A percentile compares a stretch with the other conserved stretches of the same genome.
phyloP scores from a whole-genome alignment of 1,140 invertebrate species.

The Lucilia sericata region DNA sequence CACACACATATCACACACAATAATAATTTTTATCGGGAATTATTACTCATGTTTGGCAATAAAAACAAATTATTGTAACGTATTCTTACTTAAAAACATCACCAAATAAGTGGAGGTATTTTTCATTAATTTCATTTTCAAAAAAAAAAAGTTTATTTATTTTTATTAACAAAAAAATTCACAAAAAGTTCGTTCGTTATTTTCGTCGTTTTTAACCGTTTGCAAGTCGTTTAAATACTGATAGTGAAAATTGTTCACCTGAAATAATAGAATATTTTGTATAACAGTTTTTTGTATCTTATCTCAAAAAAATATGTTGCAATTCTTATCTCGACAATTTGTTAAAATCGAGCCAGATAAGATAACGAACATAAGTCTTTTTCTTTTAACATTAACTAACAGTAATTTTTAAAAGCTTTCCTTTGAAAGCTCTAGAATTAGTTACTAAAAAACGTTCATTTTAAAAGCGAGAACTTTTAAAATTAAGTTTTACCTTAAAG shows the following conservation, averaged over 20 bases:
- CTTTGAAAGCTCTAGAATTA: too few relatives aligned
- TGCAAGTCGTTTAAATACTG: slow-evolving; percentile 27
- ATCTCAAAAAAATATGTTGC: slow-evolving; percentile 13
- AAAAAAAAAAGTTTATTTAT: slow-evolving; percentile 46
- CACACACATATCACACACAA: too few relatives aligned
- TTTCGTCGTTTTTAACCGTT: background rate
- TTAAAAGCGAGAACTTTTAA: background rate
- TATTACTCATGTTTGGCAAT: too few relatives aligned
- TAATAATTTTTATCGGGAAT: too few relatives aligned
- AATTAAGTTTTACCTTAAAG: background rate
- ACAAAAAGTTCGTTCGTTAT: slow-evolving; percentile 34
- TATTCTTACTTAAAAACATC: slow-evolving; percentile 62
- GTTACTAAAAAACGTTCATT: too few relatives aligned
- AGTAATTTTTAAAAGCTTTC: too few relatives aligned
- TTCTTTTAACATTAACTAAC: too few relatives aligned
- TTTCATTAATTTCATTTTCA: slow-evolving; percentile 64
- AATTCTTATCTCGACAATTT: background rate
- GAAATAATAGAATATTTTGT: background rate
- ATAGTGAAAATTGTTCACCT: background rate
- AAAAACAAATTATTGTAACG: background rate
- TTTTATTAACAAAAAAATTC: background rate
- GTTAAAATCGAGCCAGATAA: background rate
- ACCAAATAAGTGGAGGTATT: slow-evolving; percentile 63
- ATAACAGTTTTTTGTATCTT: background rate
- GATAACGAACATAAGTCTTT: background rate